Percentiles rank a stretch among this genome's conserved stretches.
Evolutionary conservation across 1,140 invertebrate genomes (phyloP).

Genomic region (Eriosoma lanigerum): DNA sequence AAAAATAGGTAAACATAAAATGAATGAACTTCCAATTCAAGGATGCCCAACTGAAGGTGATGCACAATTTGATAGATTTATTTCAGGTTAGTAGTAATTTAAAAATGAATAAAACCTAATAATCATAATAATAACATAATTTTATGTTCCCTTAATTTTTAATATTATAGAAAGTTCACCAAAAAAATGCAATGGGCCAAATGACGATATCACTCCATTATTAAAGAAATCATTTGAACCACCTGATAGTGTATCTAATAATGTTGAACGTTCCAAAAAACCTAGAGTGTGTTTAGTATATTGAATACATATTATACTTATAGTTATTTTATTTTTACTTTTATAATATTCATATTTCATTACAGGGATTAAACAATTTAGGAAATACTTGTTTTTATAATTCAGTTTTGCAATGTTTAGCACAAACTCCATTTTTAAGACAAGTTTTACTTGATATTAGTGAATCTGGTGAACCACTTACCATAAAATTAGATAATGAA

Average conservation of each 20-base stretch:
- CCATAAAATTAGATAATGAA: conserved; percentile 68
- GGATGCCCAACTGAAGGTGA: conserved; percentile 29
- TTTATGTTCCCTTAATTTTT: too few species aligned
- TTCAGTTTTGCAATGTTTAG: conserved; percentile 88
- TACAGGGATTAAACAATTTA: conserved; percentile 76
- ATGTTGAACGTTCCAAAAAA: conserved; percentile 35
- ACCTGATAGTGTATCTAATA: conserved; percentile 9
- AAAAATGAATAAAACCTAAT: neutral
- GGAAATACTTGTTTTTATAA: conserved; percentile 98
- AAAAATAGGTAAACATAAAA: conserved; percentile 28
- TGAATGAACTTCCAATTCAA: conserved; percentile 41
- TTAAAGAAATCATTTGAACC: conserved; percentile 29
- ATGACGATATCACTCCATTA: conserved; percentile 1
- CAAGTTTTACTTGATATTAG: conserved; percentile 71
- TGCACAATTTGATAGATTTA: conserved; percentile 24
- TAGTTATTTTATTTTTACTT: neutral
- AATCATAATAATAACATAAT: neutral
- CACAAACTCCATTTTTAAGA: conserved; percentile 80
- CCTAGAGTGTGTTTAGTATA: conserved; percentile 35
- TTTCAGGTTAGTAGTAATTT: conserved; percentile 8
- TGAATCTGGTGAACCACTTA: conserved; percentile 69
- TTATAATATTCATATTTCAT: neutral
- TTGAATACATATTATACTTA: too few species aligned
- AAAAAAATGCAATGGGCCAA: conserved; percentile 37
- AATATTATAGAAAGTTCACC: neutral